Conservation (phyloP, 1,140 invertebrate genomes). For the Macrotrachela quadricornifera region DNA sequence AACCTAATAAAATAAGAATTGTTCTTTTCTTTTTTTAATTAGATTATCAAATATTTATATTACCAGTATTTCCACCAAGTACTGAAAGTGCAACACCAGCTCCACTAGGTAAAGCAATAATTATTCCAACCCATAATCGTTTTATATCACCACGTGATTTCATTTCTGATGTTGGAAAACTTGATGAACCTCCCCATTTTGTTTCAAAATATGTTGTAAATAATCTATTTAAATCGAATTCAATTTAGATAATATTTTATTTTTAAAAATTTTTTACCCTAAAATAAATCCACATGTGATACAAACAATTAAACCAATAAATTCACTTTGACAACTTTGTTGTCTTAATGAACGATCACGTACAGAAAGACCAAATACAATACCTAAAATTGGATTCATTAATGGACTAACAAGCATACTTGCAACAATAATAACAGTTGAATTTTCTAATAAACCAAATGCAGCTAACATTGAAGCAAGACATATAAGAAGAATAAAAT, state of each 20-base stretch:
- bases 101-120: constrained; percentile 49
- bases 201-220: constrained; percentile 19
- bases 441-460: constrained; percentile 54
- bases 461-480: constrained; percentile 36
- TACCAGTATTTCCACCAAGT: constrained; percentile 56
- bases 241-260: too few relatives aligned
- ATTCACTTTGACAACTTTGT: constrained; percentile 32
- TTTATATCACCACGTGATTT: constrained; percentile 23
- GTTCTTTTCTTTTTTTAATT: too few relatives aligned
- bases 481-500: neutral
- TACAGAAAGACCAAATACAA: too few relatives aligned
- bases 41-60: too few relatives aligned
- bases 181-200: constrained; percentile 44
- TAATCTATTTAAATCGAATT: too few relatives aligned
- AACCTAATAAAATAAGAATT: too few relatives aligned
- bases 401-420: constrained; percentile 65
- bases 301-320: constrained; percentile 47
- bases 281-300: constrained; percentile 34
- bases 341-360: constrained; percentile 27
- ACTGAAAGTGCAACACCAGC: constrained; percentile 61
- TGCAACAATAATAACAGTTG: constrained; percentile 54
- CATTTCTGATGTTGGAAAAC: constrained; percentile 63
- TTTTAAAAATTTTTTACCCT: too few relatives aligned
- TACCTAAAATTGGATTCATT: too few relatives aligned
- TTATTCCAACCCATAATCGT: constrained; percentile 28